Conservation (phyloP, 2,797 vertebrate species). For the Arvicola amphibius region DNA sequence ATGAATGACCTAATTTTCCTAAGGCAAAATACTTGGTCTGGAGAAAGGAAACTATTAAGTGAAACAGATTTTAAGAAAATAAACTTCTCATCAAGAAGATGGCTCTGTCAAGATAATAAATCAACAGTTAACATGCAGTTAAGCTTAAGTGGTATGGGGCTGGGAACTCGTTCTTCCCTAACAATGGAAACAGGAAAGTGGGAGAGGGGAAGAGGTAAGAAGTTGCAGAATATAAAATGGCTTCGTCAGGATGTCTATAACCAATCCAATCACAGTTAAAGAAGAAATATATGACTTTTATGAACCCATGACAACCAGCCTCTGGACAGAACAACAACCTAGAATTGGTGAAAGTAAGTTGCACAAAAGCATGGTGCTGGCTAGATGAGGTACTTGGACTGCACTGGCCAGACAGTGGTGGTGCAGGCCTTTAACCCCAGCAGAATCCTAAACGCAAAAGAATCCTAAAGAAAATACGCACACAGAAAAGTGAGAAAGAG, state of each 20-base stretch:
- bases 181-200: neutral
- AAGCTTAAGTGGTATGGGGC: neutral
- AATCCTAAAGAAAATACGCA: neutral
- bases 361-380: neutral
- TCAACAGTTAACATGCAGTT: slow-evolving; percentile 1
- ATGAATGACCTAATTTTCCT: neutral
- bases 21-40: neutral
- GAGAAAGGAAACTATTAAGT: neutral
- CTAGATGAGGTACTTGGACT: neutral
- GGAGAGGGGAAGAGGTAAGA: neutral
- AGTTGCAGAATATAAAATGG: neutral
- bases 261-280: neutral
- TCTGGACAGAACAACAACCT: slow-evolving; percentile 1
- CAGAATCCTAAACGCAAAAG: too few species aligned
- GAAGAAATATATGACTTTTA: neutral
- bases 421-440: too few species aligned
- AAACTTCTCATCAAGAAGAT: neutral
- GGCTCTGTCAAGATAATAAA: neutral
- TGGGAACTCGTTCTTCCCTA: neutral
- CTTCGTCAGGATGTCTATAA: neutral
- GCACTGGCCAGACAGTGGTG: too few species aligned
- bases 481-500: neutral
- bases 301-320: neutral
- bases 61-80: neutral
- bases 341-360: slow-evolving; percentile 7